Evolutionary conservation across 2,113 vertebrate species (phyloP).

Genomic region (Phalacrocorax pelagicus): DNA sequence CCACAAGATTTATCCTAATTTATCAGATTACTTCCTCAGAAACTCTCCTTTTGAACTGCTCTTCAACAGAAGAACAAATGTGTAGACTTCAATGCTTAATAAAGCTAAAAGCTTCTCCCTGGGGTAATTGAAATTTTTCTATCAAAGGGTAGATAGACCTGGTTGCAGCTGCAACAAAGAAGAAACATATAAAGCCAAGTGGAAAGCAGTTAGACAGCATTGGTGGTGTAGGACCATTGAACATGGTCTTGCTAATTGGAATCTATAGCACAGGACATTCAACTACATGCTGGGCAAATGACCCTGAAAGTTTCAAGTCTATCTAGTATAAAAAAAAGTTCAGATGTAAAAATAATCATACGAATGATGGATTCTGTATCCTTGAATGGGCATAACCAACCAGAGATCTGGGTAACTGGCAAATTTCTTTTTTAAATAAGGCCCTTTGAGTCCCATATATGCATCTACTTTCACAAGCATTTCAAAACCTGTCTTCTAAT

Average conservation of each 20-base stretch:
- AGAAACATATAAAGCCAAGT: constrained; percentile 80
- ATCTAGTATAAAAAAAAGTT: constrained; percentile 76
- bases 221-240: constrained; percentile 77
- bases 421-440: constrained; percentile 82
- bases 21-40: constrained; percentile 82
- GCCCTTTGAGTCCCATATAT: constrained; percentile 79
- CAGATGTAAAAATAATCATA: constrained; percentile 84
- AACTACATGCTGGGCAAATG: constrained; percentile 83
- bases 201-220: constrained; percentile 79
- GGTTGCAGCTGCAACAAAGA: constrained; percentile 81
- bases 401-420: constrained; percentile 73
- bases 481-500: constrained; percentile 80
- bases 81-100: constrained; percentile 83
- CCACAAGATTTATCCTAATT: constrained; percentile 77
- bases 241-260: constrained; percentile 81
- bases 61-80: constrained; percentile 80
- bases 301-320: constrained; percentile 83
- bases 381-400: constrained; percentile 78
- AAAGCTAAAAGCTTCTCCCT: constrained; percentile 83
- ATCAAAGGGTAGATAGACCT: constrained; percentile 79
- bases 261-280: constrained; percentile 81
- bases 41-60: constrained; percentile 76
- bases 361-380: constrained; percentile 73
- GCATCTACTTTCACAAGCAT: constrained; percentile 79
- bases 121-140: constrained; percentile 80